Evolutionary conservation across 2,797 vertebrate genomes (phyloP).

Genomic region (Arnoldichthys spilopterus): DNA sequence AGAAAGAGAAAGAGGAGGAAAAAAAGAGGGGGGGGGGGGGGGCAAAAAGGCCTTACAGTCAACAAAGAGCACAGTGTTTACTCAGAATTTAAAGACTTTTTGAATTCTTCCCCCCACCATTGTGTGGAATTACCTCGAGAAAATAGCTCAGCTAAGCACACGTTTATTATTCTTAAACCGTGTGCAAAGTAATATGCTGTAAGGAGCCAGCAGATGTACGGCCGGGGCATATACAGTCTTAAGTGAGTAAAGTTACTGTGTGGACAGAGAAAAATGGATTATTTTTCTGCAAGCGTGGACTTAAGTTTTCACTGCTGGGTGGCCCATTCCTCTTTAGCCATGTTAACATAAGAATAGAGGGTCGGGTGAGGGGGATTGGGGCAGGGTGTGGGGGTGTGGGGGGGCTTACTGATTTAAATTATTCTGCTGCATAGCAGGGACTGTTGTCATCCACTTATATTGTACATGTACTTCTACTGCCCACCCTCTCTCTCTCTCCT

Average conservation of each 20-base stretch:
- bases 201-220: conserved; percentile 69
- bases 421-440: conserved; percentile 77
- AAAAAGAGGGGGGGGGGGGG: conserved; percentile 59
- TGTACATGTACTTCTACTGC: conserved; percentile 54
- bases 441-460: conserved; percentile 80
- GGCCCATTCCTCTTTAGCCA: conserved; percentile 77
- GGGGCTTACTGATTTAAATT: conserved; percentile 76
- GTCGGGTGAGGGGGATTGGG: conserved; percentile 49
- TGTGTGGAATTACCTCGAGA: conserved; percentile 72
- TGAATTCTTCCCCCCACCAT: conserved; percentile 70
- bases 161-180: conserved; percentile 84
- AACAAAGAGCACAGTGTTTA: conserved; percentile 84
- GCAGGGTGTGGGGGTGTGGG: conserved; percentile 47
- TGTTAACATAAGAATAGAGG: conserved; percentile 84
- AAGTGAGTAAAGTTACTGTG: conserved; percentile 71
- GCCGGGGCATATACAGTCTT: conserved; percentile 53
- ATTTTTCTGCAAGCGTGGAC: conserved; percentile 78
- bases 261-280: conserved; percentile 69
- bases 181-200: conserved; percentile 80
- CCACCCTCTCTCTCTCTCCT: conserved; percentile 14
- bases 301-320: conserved; percentile 81
- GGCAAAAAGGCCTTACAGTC: conserved; percentile 72
- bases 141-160: conserved; percentile 77
- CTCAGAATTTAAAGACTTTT: conserved; percentile 81
- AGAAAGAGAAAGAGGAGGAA: conserved; percentile 54